Evolutionary conservation across 2,797 vertebrate genomes (phyloP).

Genomic region (Sebastes hubbsi): DNA sequence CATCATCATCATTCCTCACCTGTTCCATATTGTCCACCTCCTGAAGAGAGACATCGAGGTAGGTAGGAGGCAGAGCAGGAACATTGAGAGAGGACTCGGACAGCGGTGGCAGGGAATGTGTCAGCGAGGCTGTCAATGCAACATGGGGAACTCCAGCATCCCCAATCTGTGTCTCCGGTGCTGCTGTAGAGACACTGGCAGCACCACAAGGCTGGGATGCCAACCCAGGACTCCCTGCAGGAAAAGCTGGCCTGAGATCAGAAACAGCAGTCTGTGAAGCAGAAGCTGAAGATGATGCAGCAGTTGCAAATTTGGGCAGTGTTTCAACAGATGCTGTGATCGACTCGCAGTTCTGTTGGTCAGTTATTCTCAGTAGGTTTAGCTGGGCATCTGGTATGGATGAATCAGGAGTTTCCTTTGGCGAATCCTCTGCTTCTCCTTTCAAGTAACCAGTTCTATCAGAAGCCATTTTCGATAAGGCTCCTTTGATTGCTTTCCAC

Average conservation of each 20-base stretch:
- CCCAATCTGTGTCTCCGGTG: slow-evolving; percentile 13
- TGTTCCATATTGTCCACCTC: slow-evolving; percentile 72
- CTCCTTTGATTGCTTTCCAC: slow-evolving; percentile 87
- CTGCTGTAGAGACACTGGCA: slow-evolving; percentile 30
- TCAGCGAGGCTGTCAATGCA: slow-evolving; percentile 78
- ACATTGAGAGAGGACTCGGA: slow-evolving; percentile 87
- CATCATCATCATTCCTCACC: slow-evolving; percentile 64
- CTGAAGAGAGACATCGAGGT: slow-evolving; percentile 85
- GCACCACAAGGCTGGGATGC: neutral
- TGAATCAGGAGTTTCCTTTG: slow-evolving; percentile 16
- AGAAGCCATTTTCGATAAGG: slow-evolving; percentile 78
- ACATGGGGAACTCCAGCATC: neutral
- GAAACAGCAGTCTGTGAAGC: slow-evolving; percentile 20
- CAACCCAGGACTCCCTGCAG: slow-evolving; percentile 7
- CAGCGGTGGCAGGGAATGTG: slow-evolving; percentile 82
- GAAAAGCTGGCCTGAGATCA: slow-evolving; percentile 46
- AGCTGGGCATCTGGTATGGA: slow-evolving; percentile 70
- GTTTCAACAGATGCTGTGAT: slow-evolving; percentile 11
- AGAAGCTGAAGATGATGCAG: slow-evolving; percentile 29
- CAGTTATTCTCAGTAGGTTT: slow-evolving; percentile 78
- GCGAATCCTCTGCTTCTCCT: slow-evolving; percentile 1
- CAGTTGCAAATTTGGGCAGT: slow-evolving; percentile 38
- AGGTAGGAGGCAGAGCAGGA: slow-evolving; percentile 85
- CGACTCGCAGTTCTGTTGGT: slow-evolving; percentile 33
- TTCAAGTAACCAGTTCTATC: slow-evolving; percentile 13